phyloP scores from a whole-genome alignment of 2,113 vertebrate genomes.

The Bos taurus region DNA sequence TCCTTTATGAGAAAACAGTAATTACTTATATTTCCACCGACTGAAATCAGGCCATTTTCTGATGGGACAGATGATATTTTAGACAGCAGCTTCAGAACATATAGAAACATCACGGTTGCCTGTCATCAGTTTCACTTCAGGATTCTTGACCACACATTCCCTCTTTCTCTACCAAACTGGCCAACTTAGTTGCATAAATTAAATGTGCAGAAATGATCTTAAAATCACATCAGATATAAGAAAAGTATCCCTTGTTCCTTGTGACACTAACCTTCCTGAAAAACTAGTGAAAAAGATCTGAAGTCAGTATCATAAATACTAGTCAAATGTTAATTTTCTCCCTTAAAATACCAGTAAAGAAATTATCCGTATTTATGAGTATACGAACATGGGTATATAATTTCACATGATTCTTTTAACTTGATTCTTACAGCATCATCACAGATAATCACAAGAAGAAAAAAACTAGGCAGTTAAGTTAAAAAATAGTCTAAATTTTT shows the following conservation, averaged over 20 bases:
- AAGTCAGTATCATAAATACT: neutral
- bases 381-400: neutral
- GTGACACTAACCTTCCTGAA: neutral
- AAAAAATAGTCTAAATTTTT: neutral
- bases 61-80: neutral
- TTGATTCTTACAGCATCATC: neutral
- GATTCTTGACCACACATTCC: neutral
- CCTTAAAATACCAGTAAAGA: neutral
- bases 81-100: neutral
- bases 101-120: neutral
- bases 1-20: neutral
- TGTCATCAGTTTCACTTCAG: neutral
- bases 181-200: neutral
- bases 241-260: neutral
- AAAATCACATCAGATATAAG: neutral
- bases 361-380: neutral
- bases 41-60: neutral
- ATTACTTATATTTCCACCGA: neutral
- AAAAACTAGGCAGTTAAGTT: neutral
- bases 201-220: neutral
- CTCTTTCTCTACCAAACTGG: neutral
- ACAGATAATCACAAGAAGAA: neutral
- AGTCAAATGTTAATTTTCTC: constrained; percentile 6
- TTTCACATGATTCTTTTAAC: neutral
- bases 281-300: constrained; percentile 18